A percentile compares a stretch with the other conserved stretches of the same genome.
Conservation (phyloP, 2,888 invertebrate genomes). For the Heliconius erato region DNA sequence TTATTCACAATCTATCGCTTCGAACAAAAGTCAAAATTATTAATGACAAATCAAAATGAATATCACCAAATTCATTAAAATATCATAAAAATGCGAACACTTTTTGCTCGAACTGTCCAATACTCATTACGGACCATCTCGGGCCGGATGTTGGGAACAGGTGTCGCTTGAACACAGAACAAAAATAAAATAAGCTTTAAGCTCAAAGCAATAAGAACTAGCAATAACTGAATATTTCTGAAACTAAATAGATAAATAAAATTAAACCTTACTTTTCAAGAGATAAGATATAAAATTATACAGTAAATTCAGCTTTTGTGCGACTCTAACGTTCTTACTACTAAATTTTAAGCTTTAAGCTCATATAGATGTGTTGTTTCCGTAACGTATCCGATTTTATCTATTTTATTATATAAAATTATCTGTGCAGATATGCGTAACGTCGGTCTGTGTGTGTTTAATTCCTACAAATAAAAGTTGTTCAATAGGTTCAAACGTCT, state of each 20-base stretch:
- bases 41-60: neutral
- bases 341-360: conserved; percentile 39
- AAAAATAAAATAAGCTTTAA: conserved; percentile 54
- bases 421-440: conserved; percentile 27
- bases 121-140: conserved; percentile 61
- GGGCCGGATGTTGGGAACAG: conserved; percentile 61
- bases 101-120: conserved; percentile 49
- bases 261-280: conserved; percentile 22
- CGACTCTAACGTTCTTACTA: conserved; percentile 40
- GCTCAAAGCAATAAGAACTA: conserved; percentile 31
- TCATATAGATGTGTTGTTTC: conserved; percentile 46
- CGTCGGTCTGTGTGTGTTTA: conserved; percentile 10
- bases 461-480: conserved; percentile 19
- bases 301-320: neutral
- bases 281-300: conserved; percentile 24
- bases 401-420: conserved; percentile 41
- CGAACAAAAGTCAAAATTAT: neutral
- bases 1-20: neutral
- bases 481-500: conserved; percentile 7
- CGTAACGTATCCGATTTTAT: conserved; percentile 41
- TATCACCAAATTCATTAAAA: conserved; percentile 24
- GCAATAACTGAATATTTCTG: conserved; percentile 1
- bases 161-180: conserved; percentile 64
- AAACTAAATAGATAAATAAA: neutral
- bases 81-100: conserved; percentile 36